Evolutionary conservation across 2,113 vertebrate genomes (phyloP).

Genomic region (Nanorana parkeri): DNA sequence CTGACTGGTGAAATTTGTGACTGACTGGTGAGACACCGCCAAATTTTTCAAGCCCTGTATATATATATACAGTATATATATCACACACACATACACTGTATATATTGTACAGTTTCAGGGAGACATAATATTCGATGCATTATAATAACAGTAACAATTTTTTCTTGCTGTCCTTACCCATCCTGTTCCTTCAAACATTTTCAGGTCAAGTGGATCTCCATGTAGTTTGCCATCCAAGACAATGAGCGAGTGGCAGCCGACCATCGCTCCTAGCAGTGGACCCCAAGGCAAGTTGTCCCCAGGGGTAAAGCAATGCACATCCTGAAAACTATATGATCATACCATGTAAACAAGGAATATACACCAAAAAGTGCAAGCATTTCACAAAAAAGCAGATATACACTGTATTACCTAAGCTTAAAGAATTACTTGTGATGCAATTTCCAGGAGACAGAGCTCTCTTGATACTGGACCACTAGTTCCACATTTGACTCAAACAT

Average conservation of each 20-base stretch:
- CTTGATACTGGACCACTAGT: too few species aligned
- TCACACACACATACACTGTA: too few species aligned
- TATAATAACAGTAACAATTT: not conserved
- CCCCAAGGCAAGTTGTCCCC: conserved; percentile 62
- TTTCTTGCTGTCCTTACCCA: conserved; percentile 64
- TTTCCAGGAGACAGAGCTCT: too few species aligned
- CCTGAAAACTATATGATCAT: conserved; percentile 64
- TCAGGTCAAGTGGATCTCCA: conserved; percentile 70
- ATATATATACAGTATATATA: too few species aligned
- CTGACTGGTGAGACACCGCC: too few species aligned
- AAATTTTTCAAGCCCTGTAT: too few species aligned
- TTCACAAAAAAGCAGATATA: not conserved
- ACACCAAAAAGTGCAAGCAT: not conserved
- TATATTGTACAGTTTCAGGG: too few species aligned
- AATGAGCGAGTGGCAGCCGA: conserved; percentile 68
- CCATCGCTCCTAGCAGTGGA: conserved; percentile 63
- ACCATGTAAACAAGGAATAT: not conserved
- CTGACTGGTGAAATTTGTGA: too few species aligned
- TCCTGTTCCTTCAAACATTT: conserved; percentile 72
- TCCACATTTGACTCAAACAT: too few species aligned
- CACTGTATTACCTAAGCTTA: not conserved
- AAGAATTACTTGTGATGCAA: not conserved
- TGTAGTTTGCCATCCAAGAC: conserved; percentile 66
- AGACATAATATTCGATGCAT: not conserved
- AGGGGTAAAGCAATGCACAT: conserved; percentile 58